Conservation (phyloP, 2,113 vertebrate species). For the Isichthys henryi region DNA sequence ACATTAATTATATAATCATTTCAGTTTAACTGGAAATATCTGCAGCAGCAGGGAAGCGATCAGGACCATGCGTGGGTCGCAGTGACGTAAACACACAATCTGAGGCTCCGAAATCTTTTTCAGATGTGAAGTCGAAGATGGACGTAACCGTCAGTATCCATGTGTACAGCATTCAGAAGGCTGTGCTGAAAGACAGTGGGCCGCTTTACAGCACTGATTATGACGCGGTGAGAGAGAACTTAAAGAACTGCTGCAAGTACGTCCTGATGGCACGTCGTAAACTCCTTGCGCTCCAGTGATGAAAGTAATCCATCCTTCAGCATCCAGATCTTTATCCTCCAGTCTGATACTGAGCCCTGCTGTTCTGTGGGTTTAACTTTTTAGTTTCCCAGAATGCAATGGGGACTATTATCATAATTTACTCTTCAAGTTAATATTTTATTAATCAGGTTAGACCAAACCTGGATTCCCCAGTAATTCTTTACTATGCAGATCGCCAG, state of each 20-base stretch:
- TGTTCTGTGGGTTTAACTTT: neutral
- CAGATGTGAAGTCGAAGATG: conserved; percentile 82
- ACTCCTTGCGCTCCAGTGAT: neutral
- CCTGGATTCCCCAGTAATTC: neutral
- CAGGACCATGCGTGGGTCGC: neutral
- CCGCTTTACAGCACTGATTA: conserved; percentile 91
- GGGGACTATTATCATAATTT: neutral
- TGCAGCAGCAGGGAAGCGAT: neutral
- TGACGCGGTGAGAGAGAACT: conserved; percentile 81
- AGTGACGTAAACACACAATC: neutral
- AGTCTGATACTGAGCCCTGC: neutral
- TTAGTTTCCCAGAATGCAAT: neutral
- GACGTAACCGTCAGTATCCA: conserved; percentile 72
- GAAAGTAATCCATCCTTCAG: neutral
- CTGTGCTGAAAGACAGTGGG: conserved; percentile 81
- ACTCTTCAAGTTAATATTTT: neutral
- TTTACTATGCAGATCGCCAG: neutral
- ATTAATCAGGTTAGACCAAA: neutral
- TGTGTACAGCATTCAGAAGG: conserved; percentile 92
- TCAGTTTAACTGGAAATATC: neutral
- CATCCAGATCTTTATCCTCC: neutral
- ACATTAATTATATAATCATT: neutral
- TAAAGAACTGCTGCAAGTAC: conserved; percentile 84
- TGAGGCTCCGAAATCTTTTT: conserved; percentile 15
- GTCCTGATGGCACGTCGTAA: conserved; percentile 7